Percentiles rank a stretch among this genome's conserved stretches.
Conservation (phyloP, 1,140 invertebrate genomes). For the Drosophila obscura region DNA sequence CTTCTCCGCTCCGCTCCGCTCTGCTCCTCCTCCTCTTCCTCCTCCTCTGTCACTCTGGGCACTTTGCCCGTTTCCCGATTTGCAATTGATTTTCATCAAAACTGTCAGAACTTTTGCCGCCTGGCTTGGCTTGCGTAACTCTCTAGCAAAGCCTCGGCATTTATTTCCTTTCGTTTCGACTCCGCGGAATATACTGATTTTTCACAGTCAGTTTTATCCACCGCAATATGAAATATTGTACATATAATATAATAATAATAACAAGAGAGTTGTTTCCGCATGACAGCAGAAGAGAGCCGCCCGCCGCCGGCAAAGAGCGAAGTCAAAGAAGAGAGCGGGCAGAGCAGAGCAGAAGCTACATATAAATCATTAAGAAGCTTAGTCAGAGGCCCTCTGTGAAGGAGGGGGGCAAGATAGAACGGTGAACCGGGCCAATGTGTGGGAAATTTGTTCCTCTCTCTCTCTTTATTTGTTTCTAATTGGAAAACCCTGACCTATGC, state of each 20-base stretch:
- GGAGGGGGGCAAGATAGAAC: not conserved
- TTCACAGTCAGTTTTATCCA: conserved; percentile 23
- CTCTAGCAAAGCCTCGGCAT: not conserved
- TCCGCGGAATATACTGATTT: conserved; percentile 68
- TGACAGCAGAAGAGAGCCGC: conserved; percentile 22
- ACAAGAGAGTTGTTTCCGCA: conserved; percentile 25
- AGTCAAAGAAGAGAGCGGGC: conserved; percentile 15
- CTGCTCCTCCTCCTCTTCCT: conserved; percentile 23
- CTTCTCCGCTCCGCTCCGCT: not conserved
- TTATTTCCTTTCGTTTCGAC: conserved; percentile 33
- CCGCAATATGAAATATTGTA: conserved; percentile 8
- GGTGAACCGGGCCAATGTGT: conserved; percentile 14
- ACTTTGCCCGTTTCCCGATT: conserved; percentile 44
- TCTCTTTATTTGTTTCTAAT: conserved; percentile 47
- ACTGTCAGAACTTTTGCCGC: conserved; percentile 14
- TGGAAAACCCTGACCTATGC: conserved; percentile 68
- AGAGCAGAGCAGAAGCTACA: conserved; percentile 9
- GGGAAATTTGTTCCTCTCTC: conserved; percentile 19
- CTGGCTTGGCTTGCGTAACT: conserved; percentile 24
- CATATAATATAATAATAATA: conserved; percentile 32
- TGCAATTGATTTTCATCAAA: conserved; percentile 59
- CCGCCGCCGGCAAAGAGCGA: not conserved
- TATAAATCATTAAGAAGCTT: conserved; percentile 47
- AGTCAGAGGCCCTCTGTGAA: not conserved
- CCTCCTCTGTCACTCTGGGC: conserved; percentile 21